phyloP scores from a whole-genome alignment of 2,888 invertebrate species.

The Lasius platythorax region DNA sequence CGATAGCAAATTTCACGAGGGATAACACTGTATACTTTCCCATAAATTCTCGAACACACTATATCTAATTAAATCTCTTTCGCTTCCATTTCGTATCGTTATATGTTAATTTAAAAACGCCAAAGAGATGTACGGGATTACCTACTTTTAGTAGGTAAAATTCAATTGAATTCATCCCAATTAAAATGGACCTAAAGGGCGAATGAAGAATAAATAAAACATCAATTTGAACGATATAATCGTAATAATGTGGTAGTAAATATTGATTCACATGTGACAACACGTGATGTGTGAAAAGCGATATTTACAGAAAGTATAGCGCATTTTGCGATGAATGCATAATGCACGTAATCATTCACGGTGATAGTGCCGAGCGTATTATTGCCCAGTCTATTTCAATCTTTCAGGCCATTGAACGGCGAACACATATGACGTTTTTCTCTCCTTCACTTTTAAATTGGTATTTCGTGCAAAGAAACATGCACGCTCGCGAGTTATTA shows the following conservation, averaged over 20 bases:
- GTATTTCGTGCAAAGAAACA: background rate
- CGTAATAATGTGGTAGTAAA: background rate
- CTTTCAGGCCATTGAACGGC: slow-evolving; percentile 18
- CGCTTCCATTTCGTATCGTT: background rate
- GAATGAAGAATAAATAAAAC: background rate
- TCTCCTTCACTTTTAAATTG: background rate
- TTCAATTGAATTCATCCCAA: background rate
- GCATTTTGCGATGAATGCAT: slow-evolving; percentile 27
- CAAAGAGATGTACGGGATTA: background rate
- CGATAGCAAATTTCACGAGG: background rate
- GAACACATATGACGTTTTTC: slow-evolving; percentile 18
- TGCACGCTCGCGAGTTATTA: background rate
- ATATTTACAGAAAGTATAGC: slow-evolving; percentile 25
- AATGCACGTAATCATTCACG: background rate
- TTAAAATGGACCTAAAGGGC: background rate
- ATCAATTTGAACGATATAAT: background rate
- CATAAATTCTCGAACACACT: background rate
- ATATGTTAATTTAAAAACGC: background rate
- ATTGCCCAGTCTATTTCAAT: slow-evolving; percentile 28
- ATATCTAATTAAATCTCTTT: background rate
- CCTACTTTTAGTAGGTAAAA: background rate
- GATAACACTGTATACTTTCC: background rate
- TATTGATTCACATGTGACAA: slow-evolving; percentile 27
- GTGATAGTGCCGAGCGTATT: background rate
- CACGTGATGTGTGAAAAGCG: background rate